phyloP scores from a whole-genome alignment of 1,140 invertebrate genomes.

The Diplogasteroides magnus region DNA sequence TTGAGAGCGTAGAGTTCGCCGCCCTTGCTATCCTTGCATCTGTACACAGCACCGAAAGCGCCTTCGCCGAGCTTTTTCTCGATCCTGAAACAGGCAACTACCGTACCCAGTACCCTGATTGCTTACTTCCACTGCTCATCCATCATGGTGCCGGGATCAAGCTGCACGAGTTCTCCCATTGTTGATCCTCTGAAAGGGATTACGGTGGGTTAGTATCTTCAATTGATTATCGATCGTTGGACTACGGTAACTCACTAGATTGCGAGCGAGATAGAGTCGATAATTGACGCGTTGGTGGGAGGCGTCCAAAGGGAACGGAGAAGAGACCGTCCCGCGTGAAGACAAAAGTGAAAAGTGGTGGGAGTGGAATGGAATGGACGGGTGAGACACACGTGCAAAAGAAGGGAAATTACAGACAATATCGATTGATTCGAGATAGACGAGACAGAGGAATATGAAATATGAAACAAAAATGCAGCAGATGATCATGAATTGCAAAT shows the following conservation, averaged over 20 bases:
- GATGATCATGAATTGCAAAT: too few species aligned
- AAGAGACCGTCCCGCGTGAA: too few species aligned
- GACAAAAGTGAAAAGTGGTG: too few species aligned
- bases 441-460: too few species aligned
- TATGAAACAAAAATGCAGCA: too few species aligned
- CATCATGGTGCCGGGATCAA: background rate
- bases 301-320: too few species aligned
- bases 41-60: conserved; percentile 42
- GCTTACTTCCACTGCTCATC: background rate
- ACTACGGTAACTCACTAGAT: background rate
- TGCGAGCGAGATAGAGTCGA: too few species aligned
- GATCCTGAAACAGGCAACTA: conserved; percentile 12
- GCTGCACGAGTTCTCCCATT: background rate
- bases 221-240: background rate
- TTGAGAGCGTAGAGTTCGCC: conserved; percentile 36
- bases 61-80: conserved; percentile 47
- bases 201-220: background rate
- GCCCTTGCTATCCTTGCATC: conserved; percentile 26
- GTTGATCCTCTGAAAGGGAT: background rate
- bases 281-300: too few species aligned
- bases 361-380: too few species aligned
- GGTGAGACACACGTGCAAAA: too few species aligned
- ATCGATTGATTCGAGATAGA: too few species aligned
- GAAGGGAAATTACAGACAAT: too few species aligned
- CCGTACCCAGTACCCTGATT: background rate